Evolutionary conservation across 2,888 invertebrate species (phyloP).

Genomic region (Stenchaetothrips biformis): DNA sequence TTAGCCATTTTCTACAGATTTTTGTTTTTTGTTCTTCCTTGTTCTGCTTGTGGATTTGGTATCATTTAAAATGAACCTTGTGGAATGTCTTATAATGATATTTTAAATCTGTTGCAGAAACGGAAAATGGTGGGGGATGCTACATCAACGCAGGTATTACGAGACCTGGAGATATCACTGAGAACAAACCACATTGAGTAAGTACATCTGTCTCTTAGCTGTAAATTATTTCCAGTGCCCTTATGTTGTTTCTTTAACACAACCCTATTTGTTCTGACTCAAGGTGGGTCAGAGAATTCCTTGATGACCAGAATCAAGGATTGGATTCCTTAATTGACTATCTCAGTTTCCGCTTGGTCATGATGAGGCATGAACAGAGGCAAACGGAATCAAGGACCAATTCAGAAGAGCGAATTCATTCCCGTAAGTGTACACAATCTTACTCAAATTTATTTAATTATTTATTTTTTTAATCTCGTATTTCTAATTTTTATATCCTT

Average conservation of each 20-base stretch:
- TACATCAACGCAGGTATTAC: constrained; percentile 95
- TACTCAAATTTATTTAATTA: neutral
- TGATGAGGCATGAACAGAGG: constrained; percentile 88
- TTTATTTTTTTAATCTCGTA: neutral
- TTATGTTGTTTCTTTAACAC: neutral
- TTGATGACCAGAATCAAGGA: constrained; percentile 93
- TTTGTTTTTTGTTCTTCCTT: constrained; percentile 31
- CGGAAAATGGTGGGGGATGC: constrained; percentile 94
- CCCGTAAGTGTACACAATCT: constrained; percentile 26
- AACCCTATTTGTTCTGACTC: constrained; percentile 39
- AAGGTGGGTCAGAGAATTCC: constrained; percentile 98
- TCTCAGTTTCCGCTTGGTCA: constrained; percentile 86
- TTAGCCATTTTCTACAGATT: constrained; percentile 25
- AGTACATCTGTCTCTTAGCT: constrained; percentile 46
- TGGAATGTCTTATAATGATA: constrained; percentile 36
- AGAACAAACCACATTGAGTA: constrained; percentile 99
- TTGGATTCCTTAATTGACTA: constrained; percentile 96
- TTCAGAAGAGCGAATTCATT: constrained; percentile 61
- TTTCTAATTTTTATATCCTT: neutral
- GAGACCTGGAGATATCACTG: constrained; percentile 97
- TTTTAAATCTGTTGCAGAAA: constrained; percentile 66
- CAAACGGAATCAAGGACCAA: constrained; percentile 69
- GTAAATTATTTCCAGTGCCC: constrained; percentile 19
- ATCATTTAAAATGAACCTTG: neutral
- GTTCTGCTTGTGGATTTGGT: constrained; percentile 33